A percentile compares a stretch with the other conserved stretches of the same genome.
These are phyloP conservation scores for Dryobota labecula DNA, from an alignment of 2,888 invertebrate genomes.

Conservation along the genomic window DNA sequence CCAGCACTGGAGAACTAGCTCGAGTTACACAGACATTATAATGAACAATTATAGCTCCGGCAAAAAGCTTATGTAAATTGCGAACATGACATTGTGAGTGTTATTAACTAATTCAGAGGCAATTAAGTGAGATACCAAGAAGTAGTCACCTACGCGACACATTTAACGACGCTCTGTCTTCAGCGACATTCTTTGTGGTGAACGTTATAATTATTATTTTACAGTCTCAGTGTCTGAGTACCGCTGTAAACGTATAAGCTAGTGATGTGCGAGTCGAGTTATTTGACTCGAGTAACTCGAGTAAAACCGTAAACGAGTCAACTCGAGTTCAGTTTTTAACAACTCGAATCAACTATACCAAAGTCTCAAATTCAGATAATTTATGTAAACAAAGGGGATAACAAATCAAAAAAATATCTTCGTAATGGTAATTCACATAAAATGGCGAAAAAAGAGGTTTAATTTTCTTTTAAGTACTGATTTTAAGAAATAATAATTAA, in stretches of 20 bases:
- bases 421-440: no score
- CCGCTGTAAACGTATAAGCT: not conserved
- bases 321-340: no score
- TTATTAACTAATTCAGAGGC: conserved; percentile 76
- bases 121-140: conserved; percentile 71
- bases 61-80: conserved; percentile 83
- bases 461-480: no score
- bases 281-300: no score
- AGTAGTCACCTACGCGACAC: conserved; percentile 51
- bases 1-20: conserved; percentile 71
- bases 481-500: no score
- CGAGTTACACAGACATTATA: conserved; percentile 73
- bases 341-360: no score
- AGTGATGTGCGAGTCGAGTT: no score
- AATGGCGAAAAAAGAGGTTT: no score
- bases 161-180: conserved; percentile 41
- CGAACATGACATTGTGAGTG: conserved; percentile 74
- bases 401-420: no score
- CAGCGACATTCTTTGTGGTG: conserved; percentile 34
- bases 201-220: conserved; percentile 28
- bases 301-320: no score
- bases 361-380: no score
- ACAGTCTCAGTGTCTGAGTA: conserved; percentile 15
- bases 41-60: conserved; percentile 78
- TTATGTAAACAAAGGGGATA: no score